Base-by-base conservation (phyloP, 1,140 invertebrate genomes). In the Orchesella cincta region DNA sequence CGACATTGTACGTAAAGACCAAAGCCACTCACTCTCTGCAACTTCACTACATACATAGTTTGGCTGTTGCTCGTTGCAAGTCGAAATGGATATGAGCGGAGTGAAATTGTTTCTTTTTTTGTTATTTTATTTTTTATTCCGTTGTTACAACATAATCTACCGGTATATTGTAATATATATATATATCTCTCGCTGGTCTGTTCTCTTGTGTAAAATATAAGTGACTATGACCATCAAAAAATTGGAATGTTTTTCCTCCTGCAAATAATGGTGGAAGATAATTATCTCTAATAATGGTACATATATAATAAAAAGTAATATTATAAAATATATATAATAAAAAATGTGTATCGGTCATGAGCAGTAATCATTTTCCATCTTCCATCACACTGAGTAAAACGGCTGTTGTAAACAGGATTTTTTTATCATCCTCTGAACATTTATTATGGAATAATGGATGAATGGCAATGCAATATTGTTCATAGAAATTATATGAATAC, bases 251-350 rank as follows among this genome's bases (percentile, higher is more conserved):
- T 67, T 67, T 67, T 67, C 29, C 23, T 67, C 62, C 62, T 67
- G 62, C 62, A 67, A 67, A 67, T 67, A 67, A 67, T 67, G 62
- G 33, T 67, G 62, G 26, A 67, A 67, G 33, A 29, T 67, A 29
- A 67, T 67, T 67, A 67, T 67, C 31, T 67, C 33, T 26, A 57
- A 67, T 67, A 67, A 33, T 67, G 14, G 8, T 57, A n/a, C 31
- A 67, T 67, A 67, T 67, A 67, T 31, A 67, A 67, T 67, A 67
- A 31, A 46, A 67, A 67, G 62, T 46, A 46, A 12, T 12, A 46
- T 67, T 12, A 67, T 67, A 67, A 67, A 67, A 67, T 31, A 33
- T 67, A 57, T 67, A 67, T 33, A 67, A 31, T 31, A 67, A 67
- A 67, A 5, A 67, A 67, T 67, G 23, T 57, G 62, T 26, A 67